Base-by-base conservation (phyloP, 30 jellyfish, hydroid and myxozoan genomes). In the Pseudorhiza aurosa region DNA sequence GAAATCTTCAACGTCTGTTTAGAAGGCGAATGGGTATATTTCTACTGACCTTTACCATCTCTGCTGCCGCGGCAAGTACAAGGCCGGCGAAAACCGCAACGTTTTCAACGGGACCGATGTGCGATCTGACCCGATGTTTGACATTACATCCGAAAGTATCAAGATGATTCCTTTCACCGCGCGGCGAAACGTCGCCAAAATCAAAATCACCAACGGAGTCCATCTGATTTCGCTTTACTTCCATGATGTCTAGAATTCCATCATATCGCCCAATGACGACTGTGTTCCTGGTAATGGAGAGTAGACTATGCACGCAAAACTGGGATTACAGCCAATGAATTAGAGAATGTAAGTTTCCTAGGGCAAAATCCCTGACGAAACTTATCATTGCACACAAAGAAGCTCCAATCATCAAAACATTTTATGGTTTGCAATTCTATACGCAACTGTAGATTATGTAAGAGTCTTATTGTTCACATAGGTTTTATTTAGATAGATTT, bases 71-170 rank as follows among this genome's bases (percentile, higher is more conserved):
- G 9, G 74, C 45, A 33, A 76, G 51, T 17, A 58, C 77, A 7
- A 44, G 70, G 17, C 88, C 88, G 6, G 88, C 74, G 11, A 56
- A 42, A 15, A 59, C 88, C 15, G 62, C 67, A 1, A 76, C 44
- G 40, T 76, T 21, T 42, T 76, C 88, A 17, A 76, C 28, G 5
- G 88, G 80, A 22, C 88, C 79, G 21, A 76, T 60, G 4, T 76
- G 88, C 17, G 88, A 60, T 33, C 72, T 57, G 24, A 76, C 44
- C 6, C 88, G 88, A 57, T 76, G 88, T 45, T 76, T 76, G n/a
- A 76, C 31, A 17, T 59, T 79, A 15, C 77, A 76, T 25, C 88
- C 88, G 42, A 76, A 58, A 1, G 57, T 2, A 31, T 46, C 44
- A 26, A 1, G 0, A 2, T 27, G 27, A 0, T 72, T 40, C 11